Percentiles rank a stretch among this genome's conserved stretches.
Conservation (phyloP, 2,797 vertebrate genomes). For the Crenichthys baileyi region DNA sequence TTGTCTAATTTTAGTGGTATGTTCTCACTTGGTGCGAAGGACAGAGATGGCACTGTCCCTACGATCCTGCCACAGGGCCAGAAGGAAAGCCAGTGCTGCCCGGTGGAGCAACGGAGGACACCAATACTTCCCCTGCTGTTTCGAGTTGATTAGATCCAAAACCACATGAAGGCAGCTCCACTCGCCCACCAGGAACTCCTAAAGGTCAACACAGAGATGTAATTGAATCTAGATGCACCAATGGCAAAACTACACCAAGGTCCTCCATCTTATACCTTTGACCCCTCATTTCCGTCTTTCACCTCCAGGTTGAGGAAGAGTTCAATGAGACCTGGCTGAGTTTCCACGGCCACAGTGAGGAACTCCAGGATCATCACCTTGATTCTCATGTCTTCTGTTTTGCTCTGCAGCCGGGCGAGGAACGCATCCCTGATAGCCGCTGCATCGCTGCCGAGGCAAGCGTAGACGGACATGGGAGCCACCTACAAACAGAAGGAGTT, state of each 20-base stretch:
- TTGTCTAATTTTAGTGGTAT: not conserved
- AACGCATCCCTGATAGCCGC: constrained; percentile 96
- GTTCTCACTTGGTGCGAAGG: constrained; percentile 90
- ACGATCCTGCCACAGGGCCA: constrained; percentile 97
- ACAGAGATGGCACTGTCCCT: constrained; percentile 96
- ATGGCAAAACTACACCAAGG: rapidly evolving
- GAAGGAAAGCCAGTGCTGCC: constrained; percentile 92
- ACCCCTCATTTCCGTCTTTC: constrained; percentile 88
- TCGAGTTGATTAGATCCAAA: constrained; percentile 91
- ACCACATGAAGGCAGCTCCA: constrained; percentile 97
- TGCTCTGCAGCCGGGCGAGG: constrained; percentile 92
- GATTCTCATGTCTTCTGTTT: constrained; percentile 95
- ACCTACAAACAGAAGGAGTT: constrained; percentile 79
- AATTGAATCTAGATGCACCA: not conserved
- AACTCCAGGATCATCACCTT: constrained; percentile 99
- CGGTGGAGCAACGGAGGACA: constrained; percentile 93
- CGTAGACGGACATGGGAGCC: constrained; percentile 98
- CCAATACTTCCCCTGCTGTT: constrained; percentile 93
- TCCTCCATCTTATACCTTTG: constrained; percentile 80
- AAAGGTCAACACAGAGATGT: not conserved
- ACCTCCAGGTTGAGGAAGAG: constrained; percentile 96
- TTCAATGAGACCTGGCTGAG: constrained; percentile 96
- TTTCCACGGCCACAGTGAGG: constrained; percentile 96
- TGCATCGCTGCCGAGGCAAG: constrained; percentile 93
- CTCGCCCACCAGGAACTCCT: constrained; percentile 94